Base-by-base conservation (phyloP, 2,888 invertebrate species). In the Platycheirus albimanus region DNA sequence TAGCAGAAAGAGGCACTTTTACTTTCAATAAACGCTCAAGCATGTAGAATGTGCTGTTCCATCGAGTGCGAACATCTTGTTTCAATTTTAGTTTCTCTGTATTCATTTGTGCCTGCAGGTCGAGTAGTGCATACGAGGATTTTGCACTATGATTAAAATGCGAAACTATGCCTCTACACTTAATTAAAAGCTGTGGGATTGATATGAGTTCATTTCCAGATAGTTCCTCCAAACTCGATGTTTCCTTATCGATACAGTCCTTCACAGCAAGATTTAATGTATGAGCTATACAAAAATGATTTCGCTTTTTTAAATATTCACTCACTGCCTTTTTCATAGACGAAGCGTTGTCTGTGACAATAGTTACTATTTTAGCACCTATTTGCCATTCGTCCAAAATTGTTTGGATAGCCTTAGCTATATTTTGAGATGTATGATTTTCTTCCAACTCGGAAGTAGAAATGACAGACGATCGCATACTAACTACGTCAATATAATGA, bases 1-100 rank as follows among this genome's bases (percentile, higher is more conserved):
- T 72, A 24, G 43, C 30, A 30, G 58, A 58, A 56, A 49, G 69
- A 56, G 56, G n/a, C 10, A 36, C 47, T 69, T 56, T 47, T 61
- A n/a, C n/a, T n/a, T n/a, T n/a, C n/a, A n/a, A n/a, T n/a, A n/a
- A n/a, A n/a, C n/a, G n/a, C n/a, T n/a, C n/a, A n/a, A n/a, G n/a
- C n/a, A n/a, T n/a, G n/a, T n/a, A n/a, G n/a, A n/a, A n/a, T n/a
- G n/a, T n/a, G 38, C 58, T 71, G 8, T 61, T 71, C 49, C 51
- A 71, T 41, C 30, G n/a, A 30, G 20, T 69, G 6, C 56, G 45
- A 11, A 56, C n/a, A 20, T 54, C 43, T 33, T 69, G 30, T 45
- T 69, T 69, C 36, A 64, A 8, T 24, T 20, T 47, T 3, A 47
- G 0, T 45, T 24, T 49, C 0, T 43, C 8, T 10, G 3, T 11